Evolutionary conservation across 2,797 vertebrate species (phyloP).

Genomic region (Falco rusticolus): DNA sequence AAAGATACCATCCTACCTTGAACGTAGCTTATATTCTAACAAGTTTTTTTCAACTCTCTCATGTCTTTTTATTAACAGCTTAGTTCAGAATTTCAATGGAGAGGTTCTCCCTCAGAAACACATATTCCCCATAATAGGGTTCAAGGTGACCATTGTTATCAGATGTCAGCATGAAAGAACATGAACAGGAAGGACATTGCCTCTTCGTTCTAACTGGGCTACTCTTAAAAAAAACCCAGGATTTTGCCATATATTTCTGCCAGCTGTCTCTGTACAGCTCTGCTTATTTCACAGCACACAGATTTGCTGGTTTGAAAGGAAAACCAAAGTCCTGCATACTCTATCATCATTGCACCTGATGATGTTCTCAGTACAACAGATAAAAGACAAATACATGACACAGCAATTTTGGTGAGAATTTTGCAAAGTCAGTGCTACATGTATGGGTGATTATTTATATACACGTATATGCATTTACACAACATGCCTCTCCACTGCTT

Average conservation of each 20-base stretch:
- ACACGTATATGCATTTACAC: neutral
- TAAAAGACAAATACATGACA: neutral
- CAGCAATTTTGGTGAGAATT: neutral
- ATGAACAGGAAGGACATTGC: neutral
- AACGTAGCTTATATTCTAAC: neutral
- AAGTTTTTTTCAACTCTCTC: neutral
- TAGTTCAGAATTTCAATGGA: neutral
- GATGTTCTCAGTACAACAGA: rapidly evolving
- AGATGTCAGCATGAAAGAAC: neutral
- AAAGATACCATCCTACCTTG: neutral
- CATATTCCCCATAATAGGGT: rapidly evolving
- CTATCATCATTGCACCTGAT: neutral
- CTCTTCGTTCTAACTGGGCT: neutral
- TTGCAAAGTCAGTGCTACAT: neutral
- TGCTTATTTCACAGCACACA: neutral
- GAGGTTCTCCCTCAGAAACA: neutral
- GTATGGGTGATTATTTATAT: neutral
- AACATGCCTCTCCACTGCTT: neutral
- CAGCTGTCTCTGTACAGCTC: neutral
- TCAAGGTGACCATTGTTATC: neutral
- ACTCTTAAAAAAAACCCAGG: neutral
- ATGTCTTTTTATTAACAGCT: neutral
- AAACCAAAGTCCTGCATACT: neutral
- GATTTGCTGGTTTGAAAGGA: neutral
- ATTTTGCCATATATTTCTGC: neutral